These are phyloP conservation scores for Cheiracanthium punctorium DNA, from an alignment of 2,888 invertebrate species.

Conservation along the genomic window DNA sequence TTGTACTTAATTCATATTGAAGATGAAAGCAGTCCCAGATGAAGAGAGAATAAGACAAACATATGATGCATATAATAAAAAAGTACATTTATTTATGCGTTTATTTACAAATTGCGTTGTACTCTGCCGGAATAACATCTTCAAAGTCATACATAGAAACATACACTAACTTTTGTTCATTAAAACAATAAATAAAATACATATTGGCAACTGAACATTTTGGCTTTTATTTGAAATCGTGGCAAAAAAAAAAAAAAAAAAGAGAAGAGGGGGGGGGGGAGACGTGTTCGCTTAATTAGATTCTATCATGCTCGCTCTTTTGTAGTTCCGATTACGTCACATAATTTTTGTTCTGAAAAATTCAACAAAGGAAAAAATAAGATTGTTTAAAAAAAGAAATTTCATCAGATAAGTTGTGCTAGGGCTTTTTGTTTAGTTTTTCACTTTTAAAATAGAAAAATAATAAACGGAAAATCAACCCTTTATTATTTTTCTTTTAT, in stretches of 20 bases:
- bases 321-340: background rate
- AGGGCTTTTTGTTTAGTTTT: too few species aligned
- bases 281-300: too few species aligned
- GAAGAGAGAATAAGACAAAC: too few species aligned
- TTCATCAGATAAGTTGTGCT: too few species aligned
- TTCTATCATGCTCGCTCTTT: background rate
- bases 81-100: slow-evolving; percentile 11
- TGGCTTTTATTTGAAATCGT: slow-evolving; percentile 32
- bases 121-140: background rate
- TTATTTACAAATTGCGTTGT: background rate
- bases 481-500: too few species aligned
- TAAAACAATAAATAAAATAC: slow-evolving; percentile 60
- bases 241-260: background rate
- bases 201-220: slow-evolving; percentile 61
- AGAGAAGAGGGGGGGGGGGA: too few species aligned
- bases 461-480: too few species aligned
- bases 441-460: too few species aligned
- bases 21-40: too few species aligned
- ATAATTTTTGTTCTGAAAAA: background rate
- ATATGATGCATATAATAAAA: too few species aligned
- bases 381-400: too few species aligned
- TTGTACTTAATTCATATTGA: too few species aligned
- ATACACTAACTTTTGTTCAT: slow-evolving; percentile 9
- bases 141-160: background rate
- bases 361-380: background rate